A percentile compares a stretch with the other conserved stretches of the same genome.
Conservation (phyloP, 2,797 vertebrate species). For the Pseudochirops corinnae region DNA sequence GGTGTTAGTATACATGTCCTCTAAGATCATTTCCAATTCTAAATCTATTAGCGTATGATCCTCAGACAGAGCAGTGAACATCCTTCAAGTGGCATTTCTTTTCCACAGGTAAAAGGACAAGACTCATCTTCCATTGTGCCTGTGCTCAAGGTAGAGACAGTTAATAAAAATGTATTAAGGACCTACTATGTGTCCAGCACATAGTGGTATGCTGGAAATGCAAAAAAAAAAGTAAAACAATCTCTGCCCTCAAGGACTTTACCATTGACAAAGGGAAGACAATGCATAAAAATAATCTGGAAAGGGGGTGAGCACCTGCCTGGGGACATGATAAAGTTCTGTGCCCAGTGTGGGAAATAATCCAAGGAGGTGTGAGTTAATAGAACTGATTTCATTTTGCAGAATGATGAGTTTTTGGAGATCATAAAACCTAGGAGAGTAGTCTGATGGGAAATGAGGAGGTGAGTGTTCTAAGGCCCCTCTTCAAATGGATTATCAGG, state of each 20-base stretch:
- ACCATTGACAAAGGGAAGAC: not conserved
- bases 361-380: not conserved
- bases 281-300: not conserved
- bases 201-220: not conserved
- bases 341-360: not conserved
- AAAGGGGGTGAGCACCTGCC: not conserved
- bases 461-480: not conserved
- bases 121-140: not conserved
- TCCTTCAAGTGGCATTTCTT: not conserved
- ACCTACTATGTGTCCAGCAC: not conserved
- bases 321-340: not conserved
- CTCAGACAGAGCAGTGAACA: not conserved
- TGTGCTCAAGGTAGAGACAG: not conserved
- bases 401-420: not conserved
- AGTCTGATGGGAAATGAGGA: not conserved
- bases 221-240: not conserved
- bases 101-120: not conserved
- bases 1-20: not conserved
- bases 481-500: not conserved
- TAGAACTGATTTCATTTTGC: not conserved
- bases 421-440: not conserved
- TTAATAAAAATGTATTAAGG: not conserved
- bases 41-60: not conserved
- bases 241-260: not conserved
- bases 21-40: not conserved